These are phyloP conservation scores for Neostethus bicornis DNA, from an alignment of 2,797 vertebrate genomes.

Conservation along the genomic window DNA sequence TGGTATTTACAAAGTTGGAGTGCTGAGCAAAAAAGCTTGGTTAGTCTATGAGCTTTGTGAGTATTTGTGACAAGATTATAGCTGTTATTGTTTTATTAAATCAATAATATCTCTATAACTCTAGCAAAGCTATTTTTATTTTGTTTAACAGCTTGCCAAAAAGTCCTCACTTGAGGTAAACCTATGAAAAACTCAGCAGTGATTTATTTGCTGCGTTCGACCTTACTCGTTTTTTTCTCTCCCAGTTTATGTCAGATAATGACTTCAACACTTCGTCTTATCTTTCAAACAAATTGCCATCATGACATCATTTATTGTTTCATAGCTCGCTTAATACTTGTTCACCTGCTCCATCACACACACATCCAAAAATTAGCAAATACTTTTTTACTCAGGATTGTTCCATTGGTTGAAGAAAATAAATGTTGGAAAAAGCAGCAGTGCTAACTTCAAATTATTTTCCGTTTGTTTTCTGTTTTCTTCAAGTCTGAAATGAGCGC, in stretches of 20 bases:
- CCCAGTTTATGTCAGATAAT: conserved; percentile 46
- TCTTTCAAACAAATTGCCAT: conserved; percentile 49
- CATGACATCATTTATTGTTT: conserved; percentile 54
- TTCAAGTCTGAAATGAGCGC: no score
- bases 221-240: conserved; percentile 8
- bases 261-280: conserved; percentile 39
- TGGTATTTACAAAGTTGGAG: no score
- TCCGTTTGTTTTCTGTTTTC: no score
- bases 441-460: no score
- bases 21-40: no score
- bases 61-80: not conserved
- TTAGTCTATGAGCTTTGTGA: not conserved
- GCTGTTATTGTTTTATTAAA: not conserved
- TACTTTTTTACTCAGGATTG: no score
- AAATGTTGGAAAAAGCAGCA: no score
- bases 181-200: conserved; percentile 13
- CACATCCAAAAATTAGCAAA: no score
- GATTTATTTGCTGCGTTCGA: conserved; percentile 37
- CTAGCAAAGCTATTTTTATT: not conserved
- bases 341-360: no score
- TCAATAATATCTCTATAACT: not conserved
- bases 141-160: not conserved
- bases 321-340: conserved; percentile 47
- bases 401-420: no score
- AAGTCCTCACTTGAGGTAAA: conserved; percentile 16